Conservation (phyloP, 2,888 invertebrate genomes). For the Balanococcus diminutus region DNA sequence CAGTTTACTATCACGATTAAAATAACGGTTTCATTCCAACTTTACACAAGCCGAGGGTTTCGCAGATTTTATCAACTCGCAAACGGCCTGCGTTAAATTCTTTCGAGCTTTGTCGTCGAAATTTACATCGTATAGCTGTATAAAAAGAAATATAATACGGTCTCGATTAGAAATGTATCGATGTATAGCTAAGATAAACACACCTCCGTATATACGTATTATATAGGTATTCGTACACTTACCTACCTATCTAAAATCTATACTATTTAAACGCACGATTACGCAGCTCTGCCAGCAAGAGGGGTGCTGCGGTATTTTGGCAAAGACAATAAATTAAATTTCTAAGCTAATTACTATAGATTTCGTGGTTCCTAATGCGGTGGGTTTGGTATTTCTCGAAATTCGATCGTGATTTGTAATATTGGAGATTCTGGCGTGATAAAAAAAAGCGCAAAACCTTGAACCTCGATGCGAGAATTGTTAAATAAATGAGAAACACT, state of each 20-base stretch:
- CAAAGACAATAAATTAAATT: conserved; percentile 20
- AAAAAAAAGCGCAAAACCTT: background rate
- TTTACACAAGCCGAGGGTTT: conserved; percentile 32
- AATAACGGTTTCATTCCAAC: conserved; percentile 30
- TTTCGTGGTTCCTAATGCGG: conserved; percentile 7
- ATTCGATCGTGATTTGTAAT: conserved; percentile 6
- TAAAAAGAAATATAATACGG: background rate
- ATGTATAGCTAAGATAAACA: background rate
- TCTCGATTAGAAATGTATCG: conserved; percentile 25
- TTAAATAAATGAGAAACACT: conserved; percentile 10
- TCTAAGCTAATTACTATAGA: conserved; percentile 16
- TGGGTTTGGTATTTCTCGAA: background rate
- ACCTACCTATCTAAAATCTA: no score
- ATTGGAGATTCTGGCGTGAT: background rate
- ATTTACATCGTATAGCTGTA: background rate
- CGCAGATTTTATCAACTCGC: conserved; percentile 31
- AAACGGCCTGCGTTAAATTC: conserved; percentile 17
- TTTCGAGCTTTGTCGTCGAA: background rate
- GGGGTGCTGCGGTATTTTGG: background rate
- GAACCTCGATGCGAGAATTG: conserved; percentile 1
- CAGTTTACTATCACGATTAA: conserved; percentile 40
- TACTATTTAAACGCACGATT: background rate
- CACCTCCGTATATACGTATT: background rate
- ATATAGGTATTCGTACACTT: background rate
- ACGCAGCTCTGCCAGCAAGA: background rate